Evolutionary conservation across 2,113 vertebrate genomes (phyloP), one percentile per base, ranked within the genome.

Genomic region (Lanius collurio): DNA sequence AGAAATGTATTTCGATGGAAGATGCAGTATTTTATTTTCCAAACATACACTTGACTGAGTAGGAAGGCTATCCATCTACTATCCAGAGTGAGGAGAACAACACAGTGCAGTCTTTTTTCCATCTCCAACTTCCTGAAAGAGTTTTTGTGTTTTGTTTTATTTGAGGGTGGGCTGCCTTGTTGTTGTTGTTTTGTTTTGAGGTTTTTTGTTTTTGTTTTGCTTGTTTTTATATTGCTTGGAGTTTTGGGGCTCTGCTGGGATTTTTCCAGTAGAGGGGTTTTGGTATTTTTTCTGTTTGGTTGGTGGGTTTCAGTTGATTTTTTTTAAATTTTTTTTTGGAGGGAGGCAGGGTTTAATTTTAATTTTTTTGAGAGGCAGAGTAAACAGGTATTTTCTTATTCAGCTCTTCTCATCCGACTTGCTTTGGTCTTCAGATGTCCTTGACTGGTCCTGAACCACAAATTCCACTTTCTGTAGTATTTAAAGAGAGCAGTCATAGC

Each of bases 401-500:
- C 4, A 71, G 0, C 4, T 63, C 23, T 62, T 76, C 19, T 60
- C 35, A 22, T 81, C 15, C 27, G 33, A 46, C 30, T 31, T 53
- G 22, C n/a, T 73, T 60, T 86, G 20, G 23, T 68, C 20, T 76
- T 83, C 46, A 88, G 33, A 35, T 64, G 27, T 44, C 30, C 44
- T 62, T 33, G 16, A 16, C 15, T 47, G 39, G 23, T 46, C 31
- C 60, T 6, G 8, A 55, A 59, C 52, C 35, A 82, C 49, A 64
- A 31, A 52, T 44, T 73, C 15, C 4, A 7, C 33, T 82, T 92
- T 79, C 20, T 55, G 33, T 42, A 78, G 26, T 26, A 55, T 52
- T 91, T 95, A 64, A 83, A 96, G 55, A 46, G 35, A 89, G 35
- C 13, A 64, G 35, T 27, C 39, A 59, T 21, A 23, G 33, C 47